Evolutionary conservation across 2,888 invertebrate genomes (phyloP).

Genomic region (Neocrepidodera transversa): DNA sequence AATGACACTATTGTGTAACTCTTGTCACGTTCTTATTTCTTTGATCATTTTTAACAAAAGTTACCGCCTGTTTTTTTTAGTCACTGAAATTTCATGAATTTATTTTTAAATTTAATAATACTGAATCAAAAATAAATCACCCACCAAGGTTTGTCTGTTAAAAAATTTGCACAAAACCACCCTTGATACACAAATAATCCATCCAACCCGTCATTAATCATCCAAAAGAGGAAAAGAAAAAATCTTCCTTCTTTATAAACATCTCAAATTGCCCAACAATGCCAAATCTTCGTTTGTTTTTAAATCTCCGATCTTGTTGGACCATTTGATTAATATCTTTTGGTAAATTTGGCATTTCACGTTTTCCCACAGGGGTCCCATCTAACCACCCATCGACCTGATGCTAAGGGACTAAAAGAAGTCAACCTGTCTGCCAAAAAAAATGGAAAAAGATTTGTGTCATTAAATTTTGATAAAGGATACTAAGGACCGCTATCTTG

Average conservation of each 20-base stretch:
- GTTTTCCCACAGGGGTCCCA: slow-evolving; percentile 40
- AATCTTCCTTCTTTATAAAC: slow-evolving; percentile 14
- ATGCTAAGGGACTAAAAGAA: slow-evolving; percentile 18
- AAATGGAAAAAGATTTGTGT: slow-evolving; percentile 33
- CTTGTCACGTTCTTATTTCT: background rate
- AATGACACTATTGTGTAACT: background rate
- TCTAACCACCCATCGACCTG: slow-evolving; percentile 5
- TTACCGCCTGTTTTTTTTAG: too few relatives aligned
- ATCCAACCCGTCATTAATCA: slow-evolving; percentile 3
- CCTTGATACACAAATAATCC: background rate
- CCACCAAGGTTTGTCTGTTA: background rate
- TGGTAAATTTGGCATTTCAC: slow-evolving; percentile 39
- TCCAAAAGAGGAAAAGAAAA: background rate
- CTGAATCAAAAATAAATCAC: background rate
- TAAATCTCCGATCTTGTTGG: slow-evolving; percentile 37
- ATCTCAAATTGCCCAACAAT: slow-evolving; percentile 27
- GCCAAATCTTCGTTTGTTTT: slow-evolving; percentile 28
- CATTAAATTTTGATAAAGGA: slow-evolving; percentile 35
- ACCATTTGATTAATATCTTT: slow-evolving; percentile 38
- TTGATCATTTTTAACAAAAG: background rate
- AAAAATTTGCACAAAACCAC: slow-evolving; percentile 6
- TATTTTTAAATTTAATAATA: background rate
- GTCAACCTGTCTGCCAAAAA: slow-evolving; percentile 43
- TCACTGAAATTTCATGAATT: too few relatives aligned
- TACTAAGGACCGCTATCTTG: slow-evolving; percentile 36